Evolutionary conservation across 2,113 vertebrate genomes (phyloP).

Genomic region (Myxocyprinus asiaticus): DNA sequence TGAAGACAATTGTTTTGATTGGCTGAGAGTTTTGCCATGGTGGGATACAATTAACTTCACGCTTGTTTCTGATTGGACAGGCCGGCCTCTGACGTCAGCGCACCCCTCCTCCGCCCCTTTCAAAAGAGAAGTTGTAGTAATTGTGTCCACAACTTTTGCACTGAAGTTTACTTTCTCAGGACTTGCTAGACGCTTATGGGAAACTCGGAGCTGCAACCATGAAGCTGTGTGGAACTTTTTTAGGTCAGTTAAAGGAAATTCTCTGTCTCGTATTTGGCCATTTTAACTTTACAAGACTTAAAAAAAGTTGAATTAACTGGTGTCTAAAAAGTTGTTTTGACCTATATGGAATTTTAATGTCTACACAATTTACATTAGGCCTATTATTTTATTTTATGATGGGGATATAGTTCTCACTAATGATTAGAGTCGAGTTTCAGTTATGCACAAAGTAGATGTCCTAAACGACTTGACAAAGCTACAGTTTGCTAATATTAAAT

Average conservation of each 20-base stretch:
- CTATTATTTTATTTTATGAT: too few relatives aligned
- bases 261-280: not conserved
- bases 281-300: too few relatives aligned
- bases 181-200: constrained; percentile 54
- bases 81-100: constrained; percentile 1
- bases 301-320: too few relatives aligned
- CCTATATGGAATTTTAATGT: too few relatives aligned
- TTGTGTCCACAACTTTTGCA: constrained; percentile 79
- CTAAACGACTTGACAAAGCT: too few relatives aligned
- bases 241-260: constrained; percentile 83
- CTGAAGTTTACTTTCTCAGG: constrained; percentile 72
- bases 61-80: constrained; percentile 75
- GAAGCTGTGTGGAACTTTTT: constrained; percentile 89
- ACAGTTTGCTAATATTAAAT: too few relatives aligned
- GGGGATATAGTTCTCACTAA: too few relatives aligned
- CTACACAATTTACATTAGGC: too few relatives aligned
- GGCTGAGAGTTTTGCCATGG: constrained; percentile 62
- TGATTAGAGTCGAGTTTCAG: too few relatives aligned
- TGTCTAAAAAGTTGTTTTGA: too few relatives aligned
- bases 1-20: constrained; percentile 68
- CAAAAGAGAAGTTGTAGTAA: constrained; percentile 80
- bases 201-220: constrained; percentile 74
- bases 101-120: constrained; percentile 41
- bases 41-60: constrained; percentile 62
- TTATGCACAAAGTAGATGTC: too few relatives aligned